Evolutionary conservation across 2,113 vertebrate species (phyloP), one percentile per base, ranked within the genome.

Genomic region (Drymodes brunneopygia): DNA sequence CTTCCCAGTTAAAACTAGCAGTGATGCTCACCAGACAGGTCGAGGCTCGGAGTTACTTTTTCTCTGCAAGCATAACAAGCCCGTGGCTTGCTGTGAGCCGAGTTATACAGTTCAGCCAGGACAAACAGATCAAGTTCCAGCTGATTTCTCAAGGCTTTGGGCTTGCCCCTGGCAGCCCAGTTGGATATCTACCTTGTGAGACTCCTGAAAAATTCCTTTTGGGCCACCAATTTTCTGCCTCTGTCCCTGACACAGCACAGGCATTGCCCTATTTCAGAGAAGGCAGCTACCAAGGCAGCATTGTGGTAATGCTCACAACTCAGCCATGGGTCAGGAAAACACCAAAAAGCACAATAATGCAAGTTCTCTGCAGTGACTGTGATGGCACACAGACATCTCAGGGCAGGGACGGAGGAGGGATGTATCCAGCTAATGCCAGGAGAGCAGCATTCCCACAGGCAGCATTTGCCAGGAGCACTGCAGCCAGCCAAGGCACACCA

Each of bases 61-160:
- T 83, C 93, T 87, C 35, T 22, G 12, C 54, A 95, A 95, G 67
- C 88, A 92, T 81, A 97, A 94, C 70, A 96, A 93, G 74, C 27
- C 48, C 1, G 0, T 3, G 4, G 57, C 90, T 87, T 85, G 91
- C 81, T 94, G 91, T 48, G 90, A 90, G 86, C 64, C 0, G 50
- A 79, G 51, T 80, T 89, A 77, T 73, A 77, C 5, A 92, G 65
- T 7, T 4, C 15, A 3, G 89, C 94, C 92, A 94, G 94, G 48
- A 96, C 74, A 97, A 97, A 96, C 64, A 96, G 94, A 95, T 94
- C 79, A 81, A 78, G 88, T 97, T 95, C 88, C 95, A 95, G 80
- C 40, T 72, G 77, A 96, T 93, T 90, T 95, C 73, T 81, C 11
- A 3, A 91, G 50, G 70, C 70, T 50, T 51, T 86, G 72, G 54